Evolutionary conservation across 92 coral and sea anemone species (phyloP), one percentile per base, ranked within the genome.

Genomic region (Micromussa lordhowensis): DNA sequence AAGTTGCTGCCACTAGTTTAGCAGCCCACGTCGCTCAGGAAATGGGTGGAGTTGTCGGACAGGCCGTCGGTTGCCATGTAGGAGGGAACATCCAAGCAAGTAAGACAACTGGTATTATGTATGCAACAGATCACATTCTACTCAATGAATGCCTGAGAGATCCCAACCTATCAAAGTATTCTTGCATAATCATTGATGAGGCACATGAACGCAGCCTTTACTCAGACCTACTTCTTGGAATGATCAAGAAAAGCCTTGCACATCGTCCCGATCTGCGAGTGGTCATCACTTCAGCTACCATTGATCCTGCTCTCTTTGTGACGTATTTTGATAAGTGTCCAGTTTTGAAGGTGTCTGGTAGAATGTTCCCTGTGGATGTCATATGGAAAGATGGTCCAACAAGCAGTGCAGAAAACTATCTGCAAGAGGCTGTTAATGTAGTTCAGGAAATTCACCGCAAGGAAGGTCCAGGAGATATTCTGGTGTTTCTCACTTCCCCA

Each of bases 141-240:
- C 84, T 97, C 58, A 97, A 94, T 84, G 98, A 97, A 76, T 94
- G 98, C 80, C 87, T 97, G 30, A 90, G 80, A 21, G 98, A 94
- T 78, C 88, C 90, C 22, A 92, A 22, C 32, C 82, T 97, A 29
- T 75, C 75, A 21, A 88, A 86, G 74, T 97, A 92, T 83, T 94
- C 99, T n/a, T 97, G 98, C 82, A 90, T 97, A 30, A 89, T 97
- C 22, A 92, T 97, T 70, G 99, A 97, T 59, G 99, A 97, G 79
- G 99, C 98, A 3, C 99, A 97, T 85, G 99, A 97, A 78, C 92
- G 99, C 61, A 96, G 95, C 81, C 92, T 97, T 28, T 90, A 92
- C 87, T 92, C 99, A 30, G 99, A 97, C 88, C 88, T 97, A 16
- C 96, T 97, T 68, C 85, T 97, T 81, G 99, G 98, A 32, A 97